Conservation (phyloP, 2,888 invertebrate genomes). For the Polymixis lichenea region DNA sequence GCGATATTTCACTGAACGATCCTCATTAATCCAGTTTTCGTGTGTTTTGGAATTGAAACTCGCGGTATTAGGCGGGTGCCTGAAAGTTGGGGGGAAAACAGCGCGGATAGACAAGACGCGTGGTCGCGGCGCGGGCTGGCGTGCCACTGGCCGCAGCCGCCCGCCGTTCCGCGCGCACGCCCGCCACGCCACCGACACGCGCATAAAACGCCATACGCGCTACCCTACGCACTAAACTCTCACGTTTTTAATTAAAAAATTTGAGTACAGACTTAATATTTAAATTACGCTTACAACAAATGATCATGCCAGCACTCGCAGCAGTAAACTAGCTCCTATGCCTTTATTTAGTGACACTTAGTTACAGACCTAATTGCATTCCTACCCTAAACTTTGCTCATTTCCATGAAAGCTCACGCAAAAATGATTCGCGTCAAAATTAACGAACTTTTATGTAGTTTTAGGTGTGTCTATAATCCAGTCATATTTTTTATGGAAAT, state of each 20-base stretch:
- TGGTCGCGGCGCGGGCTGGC: constrained; percentile 80
- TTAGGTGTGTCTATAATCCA: neutral
- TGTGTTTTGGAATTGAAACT: constrained; percentile 65
- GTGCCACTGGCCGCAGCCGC: constrained; percentile 80
- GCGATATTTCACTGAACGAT: constrained; percentile 70
- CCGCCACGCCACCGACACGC: constrained; percentile 74
- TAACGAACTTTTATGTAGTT: constrained; percentile 22
- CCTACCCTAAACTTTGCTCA: constrained; percentile 23
- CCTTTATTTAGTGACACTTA: constrained; percentile 47
- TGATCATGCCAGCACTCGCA: constrained; percentile 52
- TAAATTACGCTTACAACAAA: constrained; percentile 60
- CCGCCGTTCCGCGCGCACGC: constrained; percentile 69
- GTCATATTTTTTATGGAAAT: constrained; percentile 5
- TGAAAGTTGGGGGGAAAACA: constrained; percentile 68
- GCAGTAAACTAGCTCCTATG: constrained; percentile 47
- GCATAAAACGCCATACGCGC: constrained; percentile 70
- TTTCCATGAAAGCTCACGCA: constrained; percentile 12
- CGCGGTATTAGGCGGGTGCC: constrained; percentile 71
- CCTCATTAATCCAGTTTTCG: constrained; percentile 68
- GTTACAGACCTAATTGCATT: constrained; percentile 47
- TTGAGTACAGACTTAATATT: constrained; percentile 61
- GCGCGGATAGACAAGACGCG: constrained; percentile 73
- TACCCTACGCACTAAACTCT: constrained; percentile 67
- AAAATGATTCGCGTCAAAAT: constrained; percentile 19
- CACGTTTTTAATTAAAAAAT: constrained; percentile 63